A percentile compares a stretch with the other conserved stretches of the same genome.
Evolutionary conservation across 2,888 invertebrate species (phyloP).

Genomic region (Sthenelais limicola): DNA sequence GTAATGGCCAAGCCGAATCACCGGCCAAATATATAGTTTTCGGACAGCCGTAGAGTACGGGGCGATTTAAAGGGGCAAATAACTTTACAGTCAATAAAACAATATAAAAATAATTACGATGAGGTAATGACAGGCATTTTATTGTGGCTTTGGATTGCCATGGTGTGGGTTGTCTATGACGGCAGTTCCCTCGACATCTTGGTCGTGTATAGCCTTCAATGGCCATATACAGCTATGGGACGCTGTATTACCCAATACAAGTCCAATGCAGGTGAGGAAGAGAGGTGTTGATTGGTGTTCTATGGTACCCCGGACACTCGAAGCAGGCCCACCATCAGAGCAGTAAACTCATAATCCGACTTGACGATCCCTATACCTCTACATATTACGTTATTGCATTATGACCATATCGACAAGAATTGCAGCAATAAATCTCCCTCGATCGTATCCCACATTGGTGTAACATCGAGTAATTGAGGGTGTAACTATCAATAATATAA

Average conservation of each 20-base stretch:
- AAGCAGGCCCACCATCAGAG: not conserved
- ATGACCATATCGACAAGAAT: conserved; percentile 28
- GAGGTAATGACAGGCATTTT: conserved; percentile 32
- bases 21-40: conserved; percentile 21
- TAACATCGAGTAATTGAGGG: too few species aligned
- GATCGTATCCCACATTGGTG: too few species aligned
- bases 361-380: conserved; percentile 20
- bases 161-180: not conserved
- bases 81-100: conserved; percentile 42
- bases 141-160: conserved; percentile 38
- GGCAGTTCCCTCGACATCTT: conserved; percentile 15
- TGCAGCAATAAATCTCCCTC: too few species aligned
- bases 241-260: conserved; percentile 16
- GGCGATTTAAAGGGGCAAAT: conserved; percentile 37
- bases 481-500: too few species aligned
- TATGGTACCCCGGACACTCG: conserved; percentile 11
- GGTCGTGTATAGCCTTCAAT: conserved; percentile 1
- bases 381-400: conserved; percentile 28
- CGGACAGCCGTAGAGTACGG: not conserved
- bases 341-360: conserved; percentile 28
- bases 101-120: conserved; percentile 45
- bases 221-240: not conserved
- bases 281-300: conserved; percentile 27
- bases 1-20: conserved; percentile 14
- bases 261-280: conserved; percentile 2